Evolutionary conservation across 2,888 invertebrate species (phyloP), one percentile per base, ranked within the genome.

Genomic region (Lochmaea capreae): DNA sequence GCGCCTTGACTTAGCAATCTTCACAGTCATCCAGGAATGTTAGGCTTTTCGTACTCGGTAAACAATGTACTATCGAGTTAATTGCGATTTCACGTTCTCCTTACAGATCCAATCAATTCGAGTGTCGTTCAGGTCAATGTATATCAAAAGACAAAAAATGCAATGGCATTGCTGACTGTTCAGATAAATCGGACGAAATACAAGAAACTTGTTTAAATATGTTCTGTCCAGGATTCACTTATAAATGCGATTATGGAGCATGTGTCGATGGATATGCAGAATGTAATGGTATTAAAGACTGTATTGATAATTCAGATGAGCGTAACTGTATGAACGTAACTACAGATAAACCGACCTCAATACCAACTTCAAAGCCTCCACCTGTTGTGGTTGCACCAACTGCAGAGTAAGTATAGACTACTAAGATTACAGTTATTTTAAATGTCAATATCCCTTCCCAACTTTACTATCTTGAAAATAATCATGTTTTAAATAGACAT

Each of bases 281-380:
- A 63, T 93, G 93, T 77, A 88, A 90, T 77, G 88, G 88, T 0
- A 76, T 84, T 9, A 76, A 82, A 63, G 88, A 90, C 71, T 90
- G 90, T 77, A 79, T 85, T 6, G 90, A 90, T 74, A 86, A 85
- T 49, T 90, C 89, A 4, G 90, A 90, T 80, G 90, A 90, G 78
- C 75, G 71, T 33, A 75, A 77, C 70, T 81, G 74, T 49, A 39
- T 49, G 22, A 26, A 33, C 33, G 33, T 8, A 33, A 33, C 33
- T 33, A 33, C 52, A 3, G 39, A 16, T 4, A 61, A 63, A 6
- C 65, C 74, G 22, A n/a, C 62, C 11, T 42, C 42, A 11, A 71
- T 33, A 22, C 39, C 65, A 8, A 59, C 72, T 11, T 16, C 10
- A 3, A 59, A 67, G 59, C 65, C 65, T n/a, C 65, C 65, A 10